Base-by-base conservation (phyloP, 2,113 vertebrate species). In the Empidonax alnorum region DNA sequence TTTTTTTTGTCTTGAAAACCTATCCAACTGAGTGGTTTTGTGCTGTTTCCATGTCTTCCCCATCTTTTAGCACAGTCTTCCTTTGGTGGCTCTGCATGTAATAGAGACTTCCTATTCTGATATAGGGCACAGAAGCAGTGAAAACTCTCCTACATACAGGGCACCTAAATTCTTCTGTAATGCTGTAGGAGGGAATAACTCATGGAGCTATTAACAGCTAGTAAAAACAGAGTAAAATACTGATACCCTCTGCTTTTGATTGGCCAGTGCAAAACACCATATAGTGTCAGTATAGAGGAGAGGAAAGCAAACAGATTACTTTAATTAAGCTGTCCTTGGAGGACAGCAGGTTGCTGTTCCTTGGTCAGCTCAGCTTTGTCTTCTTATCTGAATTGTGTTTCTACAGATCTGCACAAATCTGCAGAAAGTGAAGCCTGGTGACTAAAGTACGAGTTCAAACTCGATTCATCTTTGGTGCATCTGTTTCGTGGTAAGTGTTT, bases 401-500 rank as follows among this genome's bases (percentile, higher is more conserved):
- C 9, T 20, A 41, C 25, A 42, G 63, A 55, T 35, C 47, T 55
- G 14, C 65, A 37, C 2, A n/a, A 75, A 80, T 37, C 67, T 90
- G 55, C n/a, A 90, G 75, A 39, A 80, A 92, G 14, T 42, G 42
- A 93, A 92, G n/a, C 30, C 55, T 92, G 55, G 35, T 80, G 77
- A 35, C 53, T 69, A 9, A 93, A 93, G 35, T n/a, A 39, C 30
- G 79, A 73, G 59, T 20, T 93, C 67, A 67, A 77, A 39, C 65
- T 92, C 71, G 59, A 59, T 69, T 90, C 1, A 14, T 94, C 42
- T 92, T 69, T 77, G 75, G 65, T 90, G 55, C 92, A 94, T 96
- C 95, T 96, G 94, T 93, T 95, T 93, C 18, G 14, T 94, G 94
- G 96, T 94, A 95, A 89, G 91, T 92, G 90, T 95, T 97, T 90